Percentiles rank a stretch among this genome's conserved stretches.
phyloP scores from a whole-genome alignment of 2,888 invertebrate species.

The Reticulitermes lucifugus region DNA sequence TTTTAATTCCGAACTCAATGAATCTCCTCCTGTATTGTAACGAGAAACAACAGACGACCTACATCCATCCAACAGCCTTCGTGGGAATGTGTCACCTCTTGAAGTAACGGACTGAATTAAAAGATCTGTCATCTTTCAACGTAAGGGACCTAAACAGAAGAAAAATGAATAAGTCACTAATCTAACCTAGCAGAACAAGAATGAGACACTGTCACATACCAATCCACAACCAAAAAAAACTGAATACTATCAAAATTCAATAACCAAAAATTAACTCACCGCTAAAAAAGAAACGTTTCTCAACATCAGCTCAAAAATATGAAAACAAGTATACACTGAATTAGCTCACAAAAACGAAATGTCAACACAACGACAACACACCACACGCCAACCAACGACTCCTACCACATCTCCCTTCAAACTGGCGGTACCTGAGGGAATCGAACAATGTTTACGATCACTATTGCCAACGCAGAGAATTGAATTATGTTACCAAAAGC shows the following conservation, averaged over 20 bases:
- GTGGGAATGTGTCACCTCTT: conserved; percentile 64
- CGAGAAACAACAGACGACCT: conserved; percentile 54
- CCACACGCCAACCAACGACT: not conserved
- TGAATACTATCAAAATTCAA: too few relatives aligned
- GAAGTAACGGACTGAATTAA: conserved; percentile 51
- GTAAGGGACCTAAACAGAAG: not conserved
- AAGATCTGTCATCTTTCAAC: conserved; percentile 51
- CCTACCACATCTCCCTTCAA: not conserved
- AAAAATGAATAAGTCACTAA: not conserved
- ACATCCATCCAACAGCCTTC: conserved; percentile 63
- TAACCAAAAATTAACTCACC: not conserved
- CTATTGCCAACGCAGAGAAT: not conserved
- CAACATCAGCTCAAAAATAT: not conserved
- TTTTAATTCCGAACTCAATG: conserved; percentile 63
- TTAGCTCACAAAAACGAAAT: not conserved
- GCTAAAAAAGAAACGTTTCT: not conserved
- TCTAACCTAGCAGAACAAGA: not conserved
- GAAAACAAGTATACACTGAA: not conserved
- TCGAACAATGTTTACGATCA: not conserved
- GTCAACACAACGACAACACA: not conserved
- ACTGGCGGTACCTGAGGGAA: not conserved
- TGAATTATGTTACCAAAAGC: not conserved
- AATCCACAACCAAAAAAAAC: too few relatives aligned
- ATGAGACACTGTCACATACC: not conserved
- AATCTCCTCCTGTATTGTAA: conserved; percentile 45